These are phyloP conservation scores for Acanthopagrus latus DNA, from an alignment of 2,797 vertebrate species.

Conservation along the genomic window DNA sequence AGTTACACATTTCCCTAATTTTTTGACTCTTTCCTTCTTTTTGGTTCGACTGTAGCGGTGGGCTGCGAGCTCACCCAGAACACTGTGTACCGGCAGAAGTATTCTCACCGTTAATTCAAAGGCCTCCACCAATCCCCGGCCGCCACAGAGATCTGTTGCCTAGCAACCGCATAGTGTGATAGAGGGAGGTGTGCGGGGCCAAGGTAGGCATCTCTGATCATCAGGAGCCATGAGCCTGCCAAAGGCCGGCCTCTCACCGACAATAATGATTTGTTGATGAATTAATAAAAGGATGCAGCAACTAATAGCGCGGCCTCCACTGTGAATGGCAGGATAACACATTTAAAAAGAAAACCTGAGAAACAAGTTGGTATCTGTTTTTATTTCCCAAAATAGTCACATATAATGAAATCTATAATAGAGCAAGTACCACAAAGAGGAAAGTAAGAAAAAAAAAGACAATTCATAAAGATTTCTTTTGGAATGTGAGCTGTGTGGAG, in stretches of 20 bases:
- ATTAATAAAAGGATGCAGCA: conserved; percentile 11
- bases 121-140: conserved; percentile 81
- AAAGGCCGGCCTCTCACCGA: conserved; percentile 62
- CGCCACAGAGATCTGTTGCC: conserved; percentile 87
- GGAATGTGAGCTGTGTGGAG: conserved; percentile 65
- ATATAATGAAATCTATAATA: conserved; percentile 43
- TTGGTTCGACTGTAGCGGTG: conserved; percentile 27
- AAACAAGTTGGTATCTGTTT: conserved; percentile 53
- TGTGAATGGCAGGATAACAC: conserved; percentile 29
- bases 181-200: conserved; percentile 71
- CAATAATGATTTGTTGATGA: conserved; percentile 61
- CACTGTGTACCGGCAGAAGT: conserved; percentile 75
- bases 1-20: conserved; percentile 28
- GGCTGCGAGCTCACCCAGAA: conserved; percentile 65
- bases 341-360: conserved; percentile 36
- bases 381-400: conserved; percentile 76
- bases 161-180: conserved; percentile 87
- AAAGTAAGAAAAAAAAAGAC: conserved; percentile 35
- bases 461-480: conserved; percentile 49
- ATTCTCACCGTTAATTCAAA: conserved; percentile 80
- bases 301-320: conserved; percentile 24
- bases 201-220: conserved; percentile 77
- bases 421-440: conserved; percentile 43
- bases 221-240: conserved; percentile 65
- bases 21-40: conserved; percentile 26